Base-by-base conservation (phyloP, 1,140 invertebrate genomes). In the Habropoda laboriosa region DNA sequence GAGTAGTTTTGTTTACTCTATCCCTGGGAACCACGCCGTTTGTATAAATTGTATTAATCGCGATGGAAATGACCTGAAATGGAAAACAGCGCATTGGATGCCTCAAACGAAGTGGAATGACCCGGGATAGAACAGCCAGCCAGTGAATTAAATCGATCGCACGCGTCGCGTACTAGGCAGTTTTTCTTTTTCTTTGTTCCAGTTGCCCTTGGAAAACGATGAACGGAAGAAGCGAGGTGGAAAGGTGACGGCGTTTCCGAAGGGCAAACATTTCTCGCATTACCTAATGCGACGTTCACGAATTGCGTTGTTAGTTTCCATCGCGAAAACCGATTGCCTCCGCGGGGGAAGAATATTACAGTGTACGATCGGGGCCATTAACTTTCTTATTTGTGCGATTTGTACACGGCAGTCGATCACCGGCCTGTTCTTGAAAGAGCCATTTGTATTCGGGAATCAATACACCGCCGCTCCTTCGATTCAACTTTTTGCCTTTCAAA, bases 331-430 rank as follows among this genome's bases (percentile, higher is more conserved):
- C 64, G 75, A 77, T 77, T 55, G 55, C 53, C 8, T 58, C 42
- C 1, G 18, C 4, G 16, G 42, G 7, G 18, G 53, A 40, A 42
- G 66, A 78, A 78, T 78, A 78, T 78, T 71, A 71, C 75, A 27
- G 32, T 27, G 51, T n/a, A 70, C 64, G 66, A 60, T 42, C 45
- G 53, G 16, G 12, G 18, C 74, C 35, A 51, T 78, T 71, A 78
- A 49, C 75, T 49, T 78, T 71, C 75, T 71, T 78, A 78, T 71
- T 58, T 61, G 75, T 51, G 35, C 66, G 53, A 78, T 78, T 78
- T 78, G 53, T 71, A 71, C 24, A 66, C 13, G 55, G 16, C 45
- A 18, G 66, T 71, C 67, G 67, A 71, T 78, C 67, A 58, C 45
- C 13, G 24, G 66, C 30, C n/a, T 78, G 75, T 61, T 78, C 55